These are phyloP conservation scores for Dermochelys coriacea DNA, from an alignment of 2,797 vertebrate species.

Conservation along the genomic window DNA sequence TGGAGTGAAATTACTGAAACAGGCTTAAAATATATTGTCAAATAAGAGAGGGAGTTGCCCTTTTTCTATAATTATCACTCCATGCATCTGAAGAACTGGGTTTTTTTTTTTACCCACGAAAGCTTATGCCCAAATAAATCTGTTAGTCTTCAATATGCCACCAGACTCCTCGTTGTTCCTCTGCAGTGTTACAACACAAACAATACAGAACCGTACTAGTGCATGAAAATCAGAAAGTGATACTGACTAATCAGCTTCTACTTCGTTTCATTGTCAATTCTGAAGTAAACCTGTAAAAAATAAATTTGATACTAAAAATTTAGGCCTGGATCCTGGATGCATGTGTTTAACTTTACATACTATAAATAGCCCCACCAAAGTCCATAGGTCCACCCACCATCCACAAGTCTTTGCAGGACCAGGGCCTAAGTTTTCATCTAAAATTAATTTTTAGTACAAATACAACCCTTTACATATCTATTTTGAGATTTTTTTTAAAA, in stretches of 20 bases:
- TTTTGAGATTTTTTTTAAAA: neutral
- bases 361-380: neutral
- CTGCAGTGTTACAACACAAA: neutral
- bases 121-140: too few species aligned
- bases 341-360: neutral
- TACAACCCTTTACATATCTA: neutral
- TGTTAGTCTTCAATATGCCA: too few species aligned
- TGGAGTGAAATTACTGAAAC: too few species aligned
- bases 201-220: neutral
- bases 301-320: neutral
- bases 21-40: too few species aligned
- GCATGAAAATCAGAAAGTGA: neutral
- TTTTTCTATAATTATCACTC: too few species aligned
- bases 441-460: neutral
- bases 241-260: neutral
- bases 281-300: neutral
- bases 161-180: neutral
- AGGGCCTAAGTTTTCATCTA: neutral
- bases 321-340: neutral
- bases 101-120: too few species aligned
- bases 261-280: neutral
- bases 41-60: too few species aligned
- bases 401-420: neutral
- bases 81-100: too few species aligned
- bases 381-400: neutral